Evolutionary conservation across 2,888 invertebrate genomes (phyloP).

Genomic region (Ryuthela nishihirai): DNA sequence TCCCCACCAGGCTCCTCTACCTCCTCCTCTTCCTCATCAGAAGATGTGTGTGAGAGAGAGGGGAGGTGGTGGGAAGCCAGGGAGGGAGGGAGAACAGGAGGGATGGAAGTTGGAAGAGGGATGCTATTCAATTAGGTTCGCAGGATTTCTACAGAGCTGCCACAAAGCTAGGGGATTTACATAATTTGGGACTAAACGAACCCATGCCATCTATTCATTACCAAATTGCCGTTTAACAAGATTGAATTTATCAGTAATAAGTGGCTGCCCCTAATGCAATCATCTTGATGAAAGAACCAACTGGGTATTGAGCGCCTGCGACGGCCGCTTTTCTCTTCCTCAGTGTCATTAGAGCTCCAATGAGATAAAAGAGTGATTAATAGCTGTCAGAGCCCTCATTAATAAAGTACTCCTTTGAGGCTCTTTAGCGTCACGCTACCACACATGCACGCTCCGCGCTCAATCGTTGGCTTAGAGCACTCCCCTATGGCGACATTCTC

Average conservation of each 20-base stretch:
- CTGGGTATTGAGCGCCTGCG: conserved; percentile 17
- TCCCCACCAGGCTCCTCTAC: no score
- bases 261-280: conserved; percentile 40
- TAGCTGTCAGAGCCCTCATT: conserved; percentile 30
- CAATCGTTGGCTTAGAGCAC: conserved; percentile 2
- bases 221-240: conserved; percentile 41
- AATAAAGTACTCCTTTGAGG: conserved; percentile 36
- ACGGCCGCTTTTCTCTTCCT: neutral
- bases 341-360: conserved; percentile 36
- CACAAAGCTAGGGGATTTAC: conserved; percentile 35
- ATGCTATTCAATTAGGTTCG: conserved; percentile 34
- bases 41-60: no score
- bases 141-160: no score
- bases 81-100: no score
- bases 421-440: conserved; percentile 14
- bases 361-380: conserved; percentile 39
- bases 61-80: no score
- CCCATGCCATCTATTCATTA: conserved; percentile 38
- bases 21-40: no score
- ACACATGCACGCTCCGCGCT: conserved; percentile 2
- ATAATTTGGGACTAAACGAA: conserved; percentile 33
- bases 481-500: conserved; percentile 7
- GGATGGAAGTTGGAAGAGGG: no score
- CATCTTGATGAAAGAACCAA: conserved; percentile 39
- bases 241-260: conserved; percentile 41